A percentile compares a stretch with the other conserved stretches of the same genome.
phyloP scores from a whole-genome alignment of 2,113 vertebrate genomes.

The Drymodes brunneopygia region DNA sequence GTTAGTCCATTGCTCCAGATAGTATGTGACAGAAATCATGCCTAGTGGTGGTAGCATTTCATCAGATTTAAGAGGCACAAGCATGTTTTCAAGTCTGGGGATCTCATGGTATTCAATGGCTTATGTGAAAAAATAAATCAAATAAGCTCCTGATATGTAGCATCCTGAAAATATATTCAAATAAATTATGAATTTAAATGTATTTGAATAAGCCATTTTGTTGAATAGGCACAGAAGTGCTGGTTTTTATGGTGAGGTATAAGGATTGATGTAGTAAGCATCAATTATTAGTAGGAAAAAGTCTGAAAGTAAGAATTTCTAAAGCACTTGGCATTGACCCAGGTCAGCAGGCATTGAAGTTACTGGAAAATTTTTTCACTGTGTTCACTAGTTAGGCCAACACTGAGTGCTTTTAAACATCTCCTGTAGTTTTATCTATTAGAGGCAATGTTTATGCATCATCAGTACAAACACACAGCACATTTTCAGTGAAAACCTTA shows the following conservation, averaged over 20 bases:
- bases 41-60: conserved; percentile 33
- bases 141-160: background rate
- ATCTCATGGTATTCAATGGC: background rate
- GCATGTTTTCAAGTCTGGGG: background rate
- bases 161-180: background rate
- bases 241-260: background rate
- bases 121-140: background rate
- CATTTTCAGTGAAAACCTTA: background rate
- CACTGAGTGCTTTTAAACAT: background rate
- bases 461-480: background rate
- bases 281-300: background rate
- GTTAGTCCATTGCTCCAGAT: background rate
- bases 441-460: background rate
- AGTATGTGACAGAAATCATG: background rate
- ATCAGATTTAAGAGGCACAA: conserved; percentile 30
- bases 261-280: background rate
- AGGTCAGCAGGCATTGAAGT: background rate
- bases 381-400: background rate
- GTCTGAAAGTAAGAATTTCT: background rate
- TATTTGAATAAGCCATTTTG: background rate
- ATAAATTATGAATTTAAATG: background rate
- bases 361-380: background rate
- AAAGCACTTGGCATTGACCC: background rate
- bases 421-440: background rate
- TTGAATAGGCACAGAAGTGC: background rate